Evolutionary conservation across 2,888 invertebrate genomes (phyloP).

Genomic region (Tricholauxania praeusta): DNA sequence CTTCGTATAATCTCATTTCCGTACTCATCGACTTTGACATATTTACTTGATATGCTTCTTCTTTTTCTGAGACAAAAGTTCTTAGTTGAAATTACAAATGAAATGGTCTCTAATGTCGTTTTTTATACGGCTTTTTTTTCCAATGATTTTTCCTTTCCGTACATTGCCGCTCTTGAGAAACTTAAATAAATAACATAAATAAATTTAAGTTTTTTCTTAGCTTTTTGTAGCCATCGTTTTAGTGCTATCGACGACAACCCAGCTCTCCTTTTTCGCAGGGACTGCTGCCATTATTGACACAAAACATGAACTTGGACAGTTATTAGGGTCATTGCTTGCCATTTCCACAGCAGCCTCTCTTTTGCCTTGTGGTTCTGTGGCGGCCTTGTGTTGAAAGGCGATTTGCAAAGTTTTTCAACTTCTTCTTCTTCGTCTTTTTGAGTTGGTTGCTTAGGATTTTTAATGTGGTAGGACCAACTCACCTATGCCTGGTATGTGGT

Average conservation of each 20-base stretch:
- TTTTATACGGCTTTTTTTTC: constrained; percentile 5
- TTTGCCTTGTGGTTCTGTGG: background rate
- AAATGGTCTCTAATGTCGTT: constrained; percentile 23
- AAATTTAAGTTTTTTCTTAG: background rate
- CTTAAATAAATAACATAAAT: constrained; percentile 10
- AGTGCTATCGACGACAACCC: background rate
- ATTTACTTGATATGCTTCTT: too few relatives aligned
- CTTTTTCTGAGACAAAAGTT: too few relatives aligned
- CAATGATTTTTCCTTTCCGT: constrained; percentile 4
- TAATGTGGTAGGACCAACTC: too few relatives aligned
- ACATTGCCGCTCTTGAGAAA: background rate
- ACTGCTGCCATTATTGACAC: background rate
- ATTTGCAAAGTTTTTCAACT: too few relatives aligned
- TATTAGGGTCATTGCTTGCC: constrained; percentile 24
- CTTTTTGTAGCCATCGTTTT: background rate
- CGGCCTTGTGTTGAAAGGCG: background rate
- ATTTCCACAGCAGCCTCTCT: background rate
- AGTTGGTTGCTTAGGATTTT: too few relatives aligned
- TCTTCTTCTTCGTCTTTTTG: too few relatives aligned
- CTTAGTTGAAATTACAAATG: background rate
- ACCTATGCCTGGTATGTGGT: too few relatives aligned
- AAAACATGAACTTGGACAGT: constrained; percentile 28
- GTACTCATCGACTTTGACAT: too few relatives aligned
- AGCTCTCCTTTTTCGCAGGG: background rate
- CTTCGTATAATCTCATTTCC: too few relatives aligned